Percentiles rank a stretch among this genome's conserved stretches.
phyloP scores from a whole-genome alignment of 2,797 vertebrate species.

The Pipistrellus nathusii region DNA sequence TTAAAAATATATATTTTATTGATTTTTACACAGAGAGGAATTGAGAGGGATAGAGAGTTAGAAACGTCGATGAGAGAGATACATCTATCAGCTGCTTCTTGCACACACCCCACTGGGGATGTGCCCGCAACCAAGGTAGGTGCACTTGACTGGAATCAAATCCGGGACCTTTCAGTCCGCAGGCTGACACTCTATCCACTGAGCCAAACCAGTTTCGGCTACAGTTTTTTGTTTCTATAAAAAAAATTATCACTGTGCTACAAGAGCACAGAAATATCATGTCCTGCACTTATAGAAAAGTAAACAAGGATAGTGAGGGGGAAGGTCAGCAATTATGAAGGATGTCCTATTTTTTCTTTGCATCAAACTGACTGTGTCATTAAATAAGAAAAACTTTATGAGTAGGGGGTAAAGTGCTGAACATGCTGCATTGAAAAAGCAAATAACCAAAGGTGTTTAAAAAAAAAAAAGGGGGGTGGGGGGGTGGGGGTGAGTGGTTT shows the following conservation, averaged over 20 bases:
- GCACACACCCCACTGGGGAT: no score
- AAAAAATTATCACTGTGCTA: background rate
- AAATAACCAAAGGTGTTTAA: slow-evolving; percentile 57
- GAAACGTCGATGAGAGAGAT: no score
- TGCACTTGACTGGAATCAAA: no score
- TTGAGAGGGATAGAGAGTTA: no score
- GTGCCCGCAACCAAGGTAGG: no score
- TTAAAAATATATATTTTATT: background rate
- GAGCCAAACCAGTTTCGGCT: background rate
- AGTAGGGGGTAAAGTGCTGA: background rate
- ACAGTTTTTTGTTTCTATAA: background rate
- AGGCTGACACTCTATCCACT: no score
- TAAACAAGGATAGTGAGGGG: background rate
- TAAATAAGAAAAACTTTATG: background rate
- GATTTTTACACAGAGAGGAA: no score
- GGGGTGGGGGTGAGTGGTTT: slow-evolving; percentile 48
- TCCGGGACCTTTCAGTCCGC: no score
- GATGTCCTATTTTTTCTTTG: background rate
- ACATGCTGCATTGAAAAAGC: background rate
- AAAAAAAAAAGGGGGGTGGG: slow-evolving; percentile 54
- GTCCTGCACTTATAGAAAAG: background rate
- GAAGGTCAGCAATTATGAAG: background rate
- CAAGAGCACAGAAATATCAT: background rate
- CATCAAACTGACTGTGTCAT: background rate
- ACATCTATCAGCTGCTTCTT: no score